Conservation (phyloP, 2,888 invertebrate species). For the Chloromyia formosa region DNA sequence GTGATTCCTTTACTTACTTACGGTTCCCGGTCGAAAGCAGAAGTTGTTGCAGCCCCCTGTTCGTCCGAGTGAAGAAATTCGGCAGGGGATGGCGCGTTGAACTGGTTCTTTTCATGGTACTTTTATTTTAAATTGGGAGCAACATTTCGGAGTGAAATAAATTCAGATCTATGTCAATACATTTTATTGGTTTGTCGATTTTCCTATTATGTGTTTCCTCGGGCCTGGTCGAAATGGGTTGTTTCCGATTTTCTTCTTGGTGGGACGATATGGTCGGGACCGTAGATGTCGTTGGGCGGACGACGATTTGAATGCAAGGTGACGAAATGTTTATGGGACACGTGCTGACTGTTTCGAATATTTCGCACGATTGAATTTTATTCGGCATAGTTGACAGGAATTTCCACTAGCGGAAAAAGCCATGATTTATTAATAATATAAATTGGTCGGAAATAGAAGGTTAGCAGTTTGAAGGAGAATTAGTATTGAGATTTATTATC, state of each 20-base stretch:
- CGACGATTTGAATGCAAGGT: constrained; percentile 42
- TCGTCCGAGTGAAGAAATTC: constrained; percentile 18
- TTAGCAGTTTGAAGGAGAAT: background rate
- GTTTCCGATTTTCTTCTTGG: constrained; percentile 25
- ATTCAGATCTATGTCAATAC: constrained; percentile 50
- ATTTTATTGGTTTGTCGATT: constrained; percentile 50
- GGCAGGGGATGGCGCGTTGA: constrained; percentile 1
- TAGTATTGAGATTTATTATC: background rate
- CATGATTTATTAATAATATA: constrained; percentile 40
- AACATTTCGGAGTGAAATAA: constrained; percentile 49
- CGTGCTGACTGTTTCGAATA: constrained; percentile 27
- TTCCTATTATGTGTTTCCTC: constrained; percentile 40
- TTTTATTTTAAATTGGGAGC: constrained; percentile 48
- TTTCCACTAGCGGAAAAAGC: constrained; percentile 35
- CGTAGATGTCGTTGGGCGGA: background rate
- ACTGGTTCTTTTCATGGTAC: constrained; percentile 47
- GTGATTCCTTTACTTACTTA: constrained; percentile 27
- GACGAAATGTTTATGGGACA: constrained; percentile 36
- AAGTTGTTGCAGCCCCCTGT: background rate
- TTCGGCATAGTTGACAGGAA: constrained; percentile 26
- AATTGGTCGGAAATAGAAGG: constrained; percentile 17
- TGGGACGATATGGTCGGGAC: background rate
- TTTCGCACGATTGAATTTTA: constrained; percentile 43
- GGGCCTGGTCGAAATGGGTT: constrained; percentile 22
- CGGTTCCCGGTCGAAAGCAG: background rate